phyloP scores from a whole-genome alignment of 2,888 invertebrate genomes.

The Orthosia gracilis region DNA sequence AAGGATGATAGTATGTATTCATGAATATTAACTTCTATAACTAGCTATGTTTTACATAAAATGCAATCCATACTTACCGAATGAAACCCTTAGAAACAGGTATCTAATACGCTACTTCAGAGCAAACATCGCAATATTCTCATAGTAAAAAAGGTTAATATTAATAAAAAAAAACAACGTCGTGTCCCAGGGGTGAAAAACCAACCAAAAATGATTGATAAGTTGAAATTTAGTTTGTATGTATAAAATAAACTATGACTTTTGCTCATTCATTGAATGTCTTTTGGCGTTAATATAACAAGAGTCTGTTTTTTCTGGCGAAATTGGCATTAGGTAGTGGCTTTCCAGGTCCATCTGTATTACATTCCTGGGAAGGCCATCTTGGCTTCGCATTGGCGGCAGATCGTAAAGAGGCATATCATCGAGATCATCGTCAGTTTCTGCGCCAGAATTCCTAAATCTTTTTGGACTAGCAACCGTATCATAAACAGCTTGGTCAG shows the following conservation, averaged over 20 bases:
- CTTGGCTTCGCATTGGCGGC: constrained; percentile 35
- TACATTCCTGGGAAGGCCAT: constrained; percentile 7
- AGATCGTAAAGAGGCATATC: constrained; percentile 51
- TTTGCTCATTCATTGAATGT: neutral
- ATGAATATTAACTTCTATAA: neutral
- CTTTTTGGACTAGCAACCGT: constrained; percentile 40
- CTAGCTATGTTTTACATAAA: neutral
- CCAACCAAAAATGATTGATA: neutral
- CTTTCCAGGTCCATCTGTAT: constrained; percentile 51
- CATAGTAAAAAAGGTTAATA: neutral
- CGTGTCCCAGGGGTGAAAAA: neutral
- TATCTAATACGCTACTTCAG: neutral
- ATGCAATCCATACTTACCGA: neutral
- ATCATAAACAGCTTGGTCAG: constrained; percentile 45
- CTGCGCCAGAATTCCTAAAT: neutral
- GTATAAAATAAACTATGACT: neutral
- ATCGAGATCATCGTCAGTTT: constrained; percentile 15
- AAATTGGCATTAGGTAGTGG: constrained; percentile 51
- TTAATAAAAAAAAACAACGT: neutral
- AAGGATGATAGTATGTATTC: neutral
- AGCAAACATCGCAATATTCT: neutral
- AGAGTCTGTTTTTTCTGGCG: constrained; percentile 21
- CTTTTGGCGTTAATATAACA: constrained; percentile 58
- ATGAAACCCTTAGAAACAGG: neutral
- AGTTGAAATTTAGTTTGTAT: neutral